phyloP scores from a whole-genome alignment of 2,797 vertebrate species.

The Harpagifer antarcticus region DNA sequence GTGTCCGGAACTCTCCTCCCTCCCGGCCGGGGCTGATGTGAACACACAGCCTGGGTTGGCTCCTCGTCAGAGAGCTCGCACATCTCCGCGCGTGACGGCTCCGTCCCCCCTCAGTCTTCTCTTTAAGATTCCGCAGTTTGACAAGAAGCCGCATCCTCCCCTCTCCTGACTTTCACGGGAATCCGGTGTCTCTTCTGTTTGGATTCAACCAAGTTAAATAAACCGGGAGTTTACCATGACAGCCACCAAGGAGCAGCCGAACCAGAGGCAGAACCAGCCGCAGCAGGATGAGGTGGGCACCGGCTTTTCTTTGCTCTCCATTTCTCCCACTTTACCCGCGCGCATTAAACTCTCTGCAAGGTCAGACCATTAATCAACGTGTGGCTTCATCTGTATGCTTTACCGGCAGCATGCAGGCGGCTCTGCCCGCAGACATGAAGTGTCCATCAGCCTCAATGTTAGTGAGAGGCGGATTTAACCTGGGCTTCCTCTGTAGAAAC shows the following conservation, averaged over 20 bases:
- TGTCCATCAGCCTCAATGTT: slow-evolving; percentile 3
- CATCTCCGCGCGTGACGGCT: slow-evolving; percentile 70
- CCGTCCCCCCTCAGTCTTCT: slow-evolving; percentile 49
- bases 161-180: slow-evolving; percentile 18
- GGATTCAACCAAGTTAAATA: slow-evolving; percentile 55
- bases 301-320: slow-evolving; percentile 6
- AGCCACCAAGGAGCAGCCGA: slow-evolving; percentile 92
- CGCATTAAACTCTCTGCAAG: slow-evolving; percentile 30
- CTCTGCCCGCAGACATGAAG: slow-evolving; percentile 1
- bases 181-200: slow-evolving; percentile 2
- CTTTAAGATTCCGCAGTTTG: slow-evolving; percentile 71
- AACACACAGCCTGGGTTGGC: slow-evolving; percentile 54
- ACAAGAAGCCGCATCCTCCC: slow-evolving; percentile 23
- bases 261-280: slow-evolving; percentile 71
- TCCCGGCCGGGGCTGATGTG: slow-evolving; percentile 31
- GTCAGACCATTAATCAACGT: slow-evolving; percentile 1
- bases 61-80: slow-evolving; percentile 56
- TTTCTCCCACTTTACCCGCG: slow-evolving; percentile 40
- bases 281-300: slow-evolving; percentile 79
- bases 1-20: slow-evolving; percentile 46
- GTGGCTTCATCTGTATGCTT: not conserved
- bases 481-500: slow-evolving; percentile 46
- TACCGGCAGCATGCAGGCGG: not conserved
- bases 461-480: slow-evolving; percentile 34
- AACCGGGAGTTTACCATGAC: slow-evolving; percentile 81